Conservation (phyloP, 2,113 vertebrate genomes). For the Microtus ochrogaster region DNA sequence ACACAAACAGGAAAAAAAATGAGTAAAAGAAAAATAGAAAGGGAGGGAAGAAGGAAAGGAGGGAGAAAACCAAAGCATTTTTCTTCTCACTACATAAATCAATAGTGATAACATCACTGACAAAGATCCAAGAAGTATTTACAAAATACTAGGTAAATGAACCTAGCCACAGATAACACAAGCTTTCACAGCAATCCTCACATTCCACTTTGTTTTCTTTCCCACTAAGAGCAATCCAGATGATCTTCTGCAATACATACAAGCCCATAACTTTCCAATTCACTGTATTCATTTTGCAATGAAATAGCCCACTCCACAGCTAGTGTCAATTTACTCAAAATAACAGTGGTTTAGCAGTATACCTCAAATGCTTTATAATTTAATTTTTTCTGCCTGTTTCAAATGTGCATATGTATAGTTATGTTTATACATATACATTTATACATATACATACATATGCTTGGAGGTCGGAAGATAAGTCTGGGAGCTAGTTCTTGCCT, state of each 20-base stretch:
- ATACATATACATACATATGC: too few relatives aligned
- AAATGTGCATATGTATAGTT: background rate
- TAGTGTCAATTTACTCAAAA: background rate
- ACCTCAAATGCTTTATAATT: constrained; percentile 7
- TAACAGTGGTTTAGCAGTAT: background rate
- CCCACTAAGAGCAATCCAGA: background rate
- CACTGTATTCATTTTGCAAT: background rate
- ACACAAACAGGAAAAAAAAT: background rate
- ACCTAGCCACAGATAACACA: background rate
- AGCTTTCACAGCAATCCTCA: background rate
- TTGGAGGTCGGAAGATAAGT: background rate
- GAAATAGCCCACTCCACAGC: background rate
- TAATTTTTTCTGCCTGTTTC: background rate
- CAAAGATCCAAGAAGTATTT: background rate
- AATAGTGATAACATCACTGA: background rate
- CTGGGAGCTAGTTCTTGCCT: background rate
- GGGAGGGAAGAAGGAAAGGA: background rate
- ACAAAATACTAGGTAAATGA: background rate
- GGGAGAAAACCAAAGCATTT: background rate
- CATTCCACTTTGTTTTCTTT: constrained; percentile 3
- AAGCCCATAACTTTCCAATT: constrained; percentile 18
- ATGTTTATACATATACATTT: background rate
- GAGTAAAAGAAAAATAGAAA: background rate
- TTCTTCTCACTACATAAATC: background rate
- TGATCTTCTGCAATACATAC: background rate